These are phyloP conservation scores for Volucella inanis DNA, from an alignment of 2,888 invertebrate species.

Conservation along the genomic window DNA sequence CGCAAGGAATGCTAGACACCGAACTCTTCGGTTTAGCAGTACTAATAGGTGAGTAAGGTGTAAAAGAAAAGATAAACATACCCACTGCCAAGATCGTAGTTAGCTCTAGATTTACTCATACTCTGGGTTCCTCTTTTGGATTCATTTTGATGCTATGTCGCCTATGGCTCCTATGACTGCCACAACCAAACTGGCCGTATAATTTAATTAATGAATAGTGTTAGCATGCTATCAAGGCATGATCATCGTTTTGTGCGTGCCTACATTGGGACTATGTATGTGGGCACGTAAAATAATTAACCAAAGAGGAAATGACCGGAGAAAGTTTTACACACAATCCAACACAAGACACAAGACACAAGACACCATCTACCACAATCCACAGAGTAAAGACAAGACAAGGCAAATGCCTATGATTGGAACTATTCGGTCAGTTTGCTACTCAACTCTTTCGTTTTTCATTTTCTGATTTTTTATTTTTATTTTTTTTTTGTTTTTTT, in stretches of 20 bases:
- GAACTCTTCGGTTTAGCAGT: constrained; percentile 92
- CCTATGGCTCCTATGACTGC: too few relatives aligned
- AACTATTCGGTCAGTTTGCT: constrained; percentile 60
- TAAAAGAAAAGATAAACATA: too few relatives aligned
- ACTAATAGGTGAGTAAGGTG: constrained; percentile 87
- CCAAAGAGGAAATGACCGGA: constrained; percentile 69
- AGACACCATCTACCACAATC: constrained; percentile 1
- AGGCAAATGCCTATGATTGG: constrained; percentile 47
- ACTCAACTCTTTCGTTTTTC: constrained; percentile 74
- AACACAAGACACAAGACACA: background rate
- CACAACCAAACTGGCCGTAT: constrained; percentile 24
- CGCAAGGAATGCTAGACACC: constrained; percentile 91
- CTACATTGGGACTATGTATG: background rate
- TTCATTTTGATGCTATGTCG: too few relatives aligned
- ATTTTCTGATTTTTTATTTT: background rate
- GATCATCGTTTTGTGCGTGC: constrained; percentile 59
- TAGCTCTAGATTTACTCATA: too few relatives aligned
- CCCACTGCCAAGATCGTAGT: too few relatives aligned
- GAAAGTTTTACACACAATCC: constrained; percentile 70
- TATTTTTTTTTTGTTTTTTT: too few relatives aligned
- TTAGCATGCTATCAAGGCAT: constrained; percentile 54
- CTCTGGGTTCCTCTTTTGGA: too few relatives aligned
- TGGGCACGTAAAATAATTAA: constrained; percentile 61
- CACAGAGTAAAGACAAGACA: background rate
- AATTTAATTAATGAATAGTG: constrained; percentile 67